Conservation (phyloP, 2,888 invertebrate genomes). For the Helleia helle region DNA sequence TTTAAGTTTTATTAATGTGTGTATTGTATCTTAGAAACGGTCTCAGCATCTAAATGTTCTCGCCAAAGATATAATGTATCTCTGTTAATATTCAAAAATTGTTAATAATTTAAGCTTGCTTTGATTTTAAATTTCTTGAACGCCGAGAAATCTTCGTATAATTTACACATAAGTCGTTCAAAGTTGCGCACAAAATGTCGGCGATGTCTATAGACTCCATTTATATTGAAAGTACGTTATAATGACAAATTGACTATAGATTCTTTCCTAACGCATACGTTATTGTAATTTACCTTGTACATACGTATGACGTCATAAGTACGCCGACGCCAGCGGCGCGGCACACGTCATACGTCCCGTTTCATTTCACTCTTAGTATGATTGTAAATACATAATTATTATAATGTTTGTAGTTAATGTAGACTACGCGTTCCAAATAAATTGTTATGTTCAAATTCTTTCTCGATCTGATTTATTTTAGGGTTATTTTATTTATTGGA, state of each 20-base stretch:
- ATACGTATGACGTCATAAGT: slow-evolving; percentile 66
- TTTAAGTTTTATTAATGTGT: slow-evolving; percentile 24
- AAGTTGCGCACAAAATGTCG: slow-evolving; percentile 57
- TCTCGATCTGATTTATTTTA: slow-evolving; percentile 16
- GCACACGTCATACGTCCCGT: slow-evolving; percentile 53
- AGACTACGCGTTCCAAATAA: slow-evolving; percentile 42
- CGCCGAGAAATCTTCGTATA: too few relatives aligned
- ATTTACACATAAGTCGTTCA: slow-evolving; percentile 12
- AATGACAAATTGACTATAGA: slow-evolving; percentile 27
- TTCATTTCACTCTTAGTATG: slow-evolving; percentile 49
- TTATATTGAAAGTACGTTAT: slow-evolving; percentile 33
- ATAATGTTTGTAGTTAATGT: slow-evolving; percentile 46
- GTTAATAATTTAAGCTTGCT: slow-evolving; percentile 11
- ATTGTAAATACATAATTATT: slow-evolving; percentile 63
- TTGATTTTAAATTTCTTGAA: slow-evolving; percentile 8
- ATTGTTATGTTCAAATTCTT: slow-evolving; percentile 24
- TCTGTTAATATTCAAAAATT: slow-evolving; percentile 9
- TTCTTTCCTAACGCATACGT: slow-evolving; percentile 50
- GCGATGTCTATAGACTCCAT: slow-evolving; percentile 58
- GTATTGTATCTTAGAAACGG: slow-evolving; percentile 23
- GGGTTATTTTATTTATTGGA: slow-evolving; percentile 28
- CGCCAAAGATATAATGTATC: slow-evolving; percentile 17
- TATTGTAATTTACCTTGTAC: slow-evolving; percentile 65
- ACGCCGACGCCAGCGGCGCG: slow-evolving; percentile 37
- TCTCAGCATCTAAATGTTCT: slow-evolving; percentile 28